These are phyloP conservation scores for Neolamprologus toae DNA, from an alignment of 2,113 vertebrate genomes.

Conservation along the genomic window DNA sequence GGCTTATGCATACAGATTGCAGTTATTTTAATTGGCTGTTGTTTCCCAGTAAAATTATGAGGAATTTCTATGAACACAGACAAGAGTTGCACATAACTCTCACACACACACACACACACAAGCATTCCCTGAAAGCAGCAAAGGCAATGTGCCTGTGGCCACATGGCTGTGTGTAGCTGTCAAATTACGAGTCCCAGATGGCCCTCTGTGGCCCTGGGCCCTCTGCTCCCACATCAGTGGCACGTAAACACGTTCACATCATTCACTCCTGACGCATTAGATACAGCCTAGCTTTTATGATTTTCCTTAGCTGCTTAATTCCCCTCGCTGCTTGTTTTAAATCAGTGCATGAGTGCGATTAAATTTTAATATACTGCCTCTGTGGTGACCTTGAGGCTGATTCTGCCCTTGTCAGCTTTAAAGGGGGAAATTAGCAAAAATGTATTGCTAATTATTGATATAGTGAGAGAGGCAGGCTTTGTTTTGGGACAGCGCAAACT, in stretches of 20 bases:
- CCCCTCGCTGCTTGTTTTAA: slow-evolving; percentile 33
- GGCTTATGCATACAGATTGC: slow-evolving; percentile 36
- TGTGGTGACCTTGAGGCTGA: slow-evolving; percentile 43
- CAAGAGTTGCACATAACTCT: background rate
- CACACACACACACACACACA: background rate
- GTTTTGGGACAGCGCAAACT: background rate
- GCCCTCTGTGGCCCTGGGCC: slow-evolving; percentile 20
- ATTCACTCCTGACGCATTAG: slow-evolving; percentile 51
- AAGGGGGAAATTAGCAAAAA: slow-evolving; percentile 42
- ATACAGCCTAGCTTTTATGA: slow-evolving; percentile 8
- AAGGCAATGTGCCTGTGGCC: slow-evolving; percentile 24
- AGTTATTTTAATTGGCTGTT: slow-evolving; percentile 56
- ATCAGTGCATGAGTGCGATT: slow-evolving; percentile 45
- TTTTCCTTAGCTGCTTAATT: slow-evolving; percentile 30
- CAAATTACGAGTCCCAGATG: slow-evolving; percentile 28
- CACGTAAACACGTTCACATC: slow-evolving; percentile 40
- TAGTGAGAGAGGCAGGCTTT: background rate
- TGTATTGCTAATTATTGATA: slow-evolving; percentile 36
- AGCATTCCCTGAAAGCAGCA: slow-evolving; percentile 24
- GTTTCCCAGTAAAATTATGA: slow-evolving; percentile 31
- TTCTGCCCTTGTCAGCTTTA: slow-evolving; percentile 26
- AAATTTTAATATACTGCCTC: slow-evolving; percentile 47
- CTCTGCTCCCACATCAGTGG: slow-evolving; percentile 27
- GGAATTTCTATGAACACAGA: slow-evolving; percentile 17
- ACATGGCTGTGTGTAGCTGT: slow-evolving; percentile 5